These are phyloP conservation scores for Agonopterix arenella DNA, from an alignment of 2,888 invertebrate species.

Conservation along the genomic window DNA sequence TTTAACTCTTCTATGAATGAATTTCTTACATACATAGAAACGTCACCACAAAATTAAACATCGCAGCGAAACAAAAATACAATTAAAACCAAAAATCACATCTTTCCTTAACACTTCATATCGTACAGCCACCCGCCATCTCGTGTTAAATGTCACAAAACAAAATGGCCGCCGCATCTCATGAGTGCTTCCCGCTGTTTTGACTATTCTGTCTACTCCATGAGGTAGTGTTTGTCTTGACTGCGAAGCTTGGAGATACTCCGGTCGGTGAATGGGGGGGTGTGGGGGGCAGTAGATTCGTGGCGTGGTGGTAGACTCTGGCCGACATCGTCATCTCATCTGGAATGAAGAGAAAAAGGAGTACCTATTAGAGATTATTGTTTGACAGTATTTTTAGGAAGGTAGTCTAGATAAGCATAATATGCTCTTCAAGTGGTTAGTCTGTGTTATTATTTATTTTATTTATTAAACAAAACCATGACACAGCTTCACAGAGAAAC, in stretches of 20 bases:
- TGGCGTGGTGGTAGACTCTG: constrained; percentile 61
- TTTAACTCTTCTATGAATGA: too few relatives aligned
- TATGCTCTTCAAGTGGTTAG: neutral
- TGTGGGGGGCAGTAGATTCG: constrained; percentile 55
- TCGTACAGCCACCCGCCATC: neutral
- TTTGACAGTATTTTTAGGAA: too few relatives aligned
- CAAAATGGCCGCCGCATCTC: neutral
- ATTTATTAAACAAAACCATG: too few relatives aligned
- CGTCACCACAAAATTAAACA: too few relatives aligned
- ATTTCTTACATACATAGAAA: too few relatives aligned
- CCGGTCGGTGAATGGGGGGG: constrained; percentile 50
- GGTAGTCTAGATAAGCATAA: too few relatives aligned
- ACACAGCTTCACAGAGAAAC: too few relatives aligned
- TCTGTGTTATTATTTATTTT: too few relatives aligned
- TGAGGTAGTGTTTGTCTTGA: constrained; percentile 18
- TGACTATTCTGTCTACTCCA: constrained; percentile 55
- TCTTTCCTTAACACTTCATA: too few relatives aligned
- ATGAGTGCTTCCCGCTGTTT: constrained; percentile 8
- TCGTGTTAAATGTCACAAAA: neutral
- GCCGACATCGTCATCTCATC: constrained; percentile 52
- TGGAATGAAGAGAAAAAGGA: constrained; percentile 27
- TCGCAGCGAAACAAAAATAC: too few relatives aligned
- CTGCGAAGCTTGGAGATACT: constrained; percentile 31
- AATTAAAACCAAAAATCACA: too few relatives aligned
- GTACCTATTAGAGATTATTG: neutral